These are phyloP conservation scores for Erebia ligea DNA, from an alignment of 2,888 invertebrate species.

Conservation along the genomic window DNA sequence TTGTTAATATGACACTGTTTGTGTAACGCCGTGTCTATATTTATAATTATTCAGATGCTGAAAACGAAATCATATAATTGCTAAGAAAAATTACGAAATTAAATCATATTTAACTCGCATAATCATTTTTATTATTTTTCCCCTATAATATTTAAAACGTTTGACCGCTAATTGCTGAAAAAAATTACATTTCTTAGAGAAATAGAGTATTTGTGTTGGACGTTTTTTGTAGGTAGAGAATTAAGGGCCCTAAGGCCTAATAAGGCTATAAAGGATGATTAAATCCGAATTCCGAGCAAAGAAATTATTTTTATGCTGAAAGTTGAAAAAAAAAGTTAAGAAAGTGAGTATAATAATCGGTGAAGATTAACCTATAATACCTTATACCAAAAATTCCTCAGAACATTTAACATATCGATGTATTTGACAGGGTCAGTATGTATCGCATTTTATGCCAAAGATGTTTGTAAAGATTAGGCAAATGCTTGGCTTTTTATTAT, in stretches of 20 bases:
- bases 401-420: conserved; percentile 23
- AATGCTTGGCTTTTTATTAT: conserved; percentile 41
- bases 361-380: not conserved
- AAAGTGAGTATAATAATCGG: not conserved
- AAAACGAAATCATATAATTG: conserved; percentile 80
- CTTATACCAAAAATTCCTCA: conserved; percentile 26
- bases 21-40: conserved; percentile 72
- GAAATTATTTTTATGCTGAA: not conserved
- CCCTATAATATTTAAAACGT: not conserved
- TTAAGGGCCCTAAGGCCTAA: no score
- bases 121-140: conserved; percentile 47
- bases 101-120: conserved; percentile 82
- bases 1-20: conserved; percentile 68
- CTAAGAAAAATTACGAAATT: conserved; percentile 83
- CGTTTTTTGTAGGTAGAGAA: not conserved
- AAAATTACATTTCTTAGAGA: not conserved
- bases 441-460: conserved; percentile 40
- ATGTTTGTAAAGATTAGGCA: conserved; percentile 43
- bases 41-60: conserved; percentile 79
- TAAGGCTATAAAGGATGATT: no score
- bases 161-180: not conserved
- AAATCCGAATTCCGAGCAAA: no score
- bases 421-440: conserved; percentile 36
- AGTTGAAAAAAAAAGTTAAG: not conserved
- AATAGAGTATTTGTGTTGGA: not conserved